phyloP scores from a whole-genome alignment of 2,797 vertebrate genomes.

The Urocyon cinereoargenteus region DNA sequence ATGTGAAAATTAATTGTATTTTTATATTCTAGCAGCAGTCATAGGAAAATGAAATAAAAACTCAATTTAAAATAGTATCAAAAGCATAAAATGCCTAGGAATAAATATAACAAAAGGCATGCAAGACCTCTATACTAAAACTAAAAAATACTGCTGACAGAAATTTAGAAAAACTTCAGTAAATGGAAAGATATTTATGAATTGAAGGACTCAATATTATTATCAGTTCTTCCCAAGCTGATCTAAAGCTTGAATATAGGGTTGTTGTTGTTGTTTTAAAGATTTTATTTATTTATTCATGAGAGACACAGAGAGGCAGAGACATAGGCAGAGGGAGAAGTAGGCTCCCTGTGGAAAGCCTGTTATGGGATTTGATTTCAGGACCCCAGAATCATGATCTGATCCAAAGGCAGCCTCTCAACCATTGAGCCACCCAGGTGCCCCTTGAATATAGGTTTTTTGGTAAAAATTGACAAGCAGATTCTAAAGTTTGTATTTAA shows the following conservation, averaged over 20 bases:
- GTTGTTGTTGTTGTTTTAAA: too few species aligned
- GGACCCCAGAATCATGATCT: too few species aligned
- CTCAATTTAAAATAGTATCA: background rate
- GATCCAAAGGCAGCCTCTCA: too few species aligned
- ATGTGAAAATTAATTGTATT: background rate
- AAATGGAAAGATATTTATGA: background rate
- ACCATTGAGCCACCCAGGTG: too few species aligned
- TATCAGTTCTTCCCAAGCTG: background rate
- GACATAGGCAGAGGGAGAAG: too few species aligned
- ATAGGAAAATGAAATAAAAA: background rate
- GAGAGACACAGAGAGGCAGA: too few species aligned
- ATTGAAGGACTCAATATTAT: background rate
- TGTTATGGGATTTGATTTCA: too few species aligned
- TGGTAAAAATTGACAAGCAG: background rate
- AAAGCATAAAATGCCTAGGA: background rate
- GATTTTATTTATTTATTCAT: too few species aligned
- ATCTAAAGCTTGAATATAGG: background rate
- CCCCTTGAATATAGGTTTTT: background rate
- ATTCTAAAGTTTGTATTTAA: background rate
- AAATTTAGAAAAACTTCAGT: slow-evolving; percentile 1
- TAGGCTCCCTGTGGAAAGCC: too few species aligned
- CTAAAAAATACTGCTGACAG: background rate
- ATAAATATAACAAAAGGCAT: background rate
- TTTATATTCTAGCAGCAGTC: background rate
- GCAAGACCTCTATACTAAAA: background rate